Evolutionary conservation across 2,888 invertebrate genomes (phyloP).

Genomic region (Ichneumon xanthorius): DNA sequence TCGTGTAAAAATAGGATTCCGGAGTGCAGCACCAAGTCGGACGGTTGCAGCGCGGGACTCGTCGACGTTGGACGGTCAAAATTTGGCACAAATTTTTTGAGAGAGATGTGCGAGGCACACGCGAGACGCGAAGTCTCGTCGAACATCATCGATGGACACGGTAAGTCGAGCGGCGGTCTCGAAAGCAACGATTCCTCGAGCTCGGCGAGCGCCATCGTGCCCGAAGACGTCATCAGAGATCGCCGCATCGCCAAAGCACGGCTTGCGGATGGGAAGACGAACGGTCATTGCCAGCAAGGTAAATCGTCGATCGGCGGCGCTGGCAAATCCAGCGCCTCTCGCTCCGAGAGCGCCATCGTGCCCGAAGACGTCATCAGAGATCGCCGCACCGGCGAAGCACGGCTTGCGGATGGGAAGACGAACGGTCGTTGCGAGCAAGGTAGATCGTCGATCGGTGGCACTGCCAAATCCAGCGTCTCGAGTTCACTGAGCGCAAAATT

Average conservation of each 20-base stretch:
- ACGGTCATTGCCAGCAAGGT: neutral
- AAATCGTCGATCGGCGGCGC: neutral
- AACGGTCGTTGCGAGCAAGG: too few relatives aligned
- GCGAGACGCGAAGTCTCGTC: neutral
- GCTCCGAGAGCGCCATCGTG: neutral
- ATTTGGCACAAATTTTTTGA: constrained; percentile 5
- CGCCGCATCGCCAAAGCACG: neutral
- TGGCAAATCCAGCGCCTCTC: neutral
- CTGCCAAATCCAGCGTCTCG: too few relatives aligned
- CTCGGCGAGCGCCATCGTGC: neutral
- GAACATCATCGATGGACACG: neutral
- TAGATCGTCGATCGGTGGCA: too few relatives aligned
- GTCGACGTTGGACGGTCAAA: neutral
- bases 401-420: too few relatives aligned
- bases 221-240: neutral
- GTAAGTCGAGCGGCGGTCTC: neutral
- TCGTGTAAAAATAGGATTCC: neutral
- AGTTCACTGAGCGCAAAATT: neutral
- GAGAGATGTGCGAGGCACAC: constrained; percentile 3
- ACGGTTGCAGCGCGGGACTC: neutral
- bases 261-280: too few relatives aligned
- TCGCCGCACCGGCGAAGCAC: neutral
- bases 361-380: neutral
- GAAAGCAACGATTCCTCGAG: neutral
- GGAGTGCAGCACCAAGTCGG: neutral